Conservation (phyloP, 1,140 invertebrate genomes). For the Brachionus angularis region DNA sequence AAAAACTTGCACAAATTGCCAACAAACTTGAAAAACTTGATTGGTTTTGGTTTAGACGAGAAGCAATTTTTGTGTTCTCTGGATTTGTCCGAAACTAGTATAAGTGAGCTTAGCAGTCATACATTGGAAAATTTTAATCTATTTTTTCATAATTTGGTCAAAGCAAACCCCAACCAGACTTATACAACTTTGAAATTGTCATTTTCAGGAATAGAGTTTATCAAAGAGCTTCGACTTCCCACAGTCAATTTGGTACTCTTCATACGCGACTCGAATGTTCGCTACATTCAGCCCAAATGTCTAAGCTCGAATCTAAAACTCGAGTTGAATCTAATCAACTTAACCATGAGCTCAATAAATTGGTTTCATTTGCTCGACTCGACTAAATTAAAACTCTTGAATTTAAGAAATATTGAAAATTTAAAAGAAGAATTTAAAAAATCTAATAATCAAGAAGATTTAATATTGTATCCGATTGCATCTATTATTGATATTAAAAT, state of each 20-base stretch:
- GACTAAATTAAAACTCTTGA: constrained; percentile 20
- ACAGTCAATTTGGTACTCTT: not conserved
- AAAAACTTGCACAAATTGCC: not conserved
- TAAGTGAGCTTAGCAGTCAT: not conserved
- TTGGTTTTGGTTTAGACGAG: not conserved
- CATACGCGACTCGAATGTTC: constrained; percentile 6
- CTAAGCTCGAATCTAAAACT: not conserved
- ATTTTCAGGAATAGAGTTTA: not conserved
- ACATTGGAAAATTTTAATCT: not conserved
- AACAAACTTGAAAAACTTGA: not conserved
- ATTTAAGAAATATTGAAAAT: constrained; percentile 2
- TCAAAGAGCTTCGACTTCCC: too few species aligned
- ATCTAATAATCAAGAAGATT: too few species aligned
- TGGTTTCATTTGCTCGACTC: constrained; percentile 7
- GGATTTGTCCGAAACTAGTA: not conserved
- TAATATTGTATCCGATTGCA: not conserved
- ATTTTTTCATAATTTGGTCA: not conserved
- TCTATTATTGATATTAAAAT: not conserved
- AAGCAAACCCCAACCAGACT: not conserved
- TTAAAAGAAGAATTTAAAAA: not conserved
- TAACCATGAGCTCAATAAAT: not conserved
- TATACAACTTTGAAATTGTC: constrained; percentile 9
- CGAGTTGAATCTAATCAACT: constrained; percentile 7
- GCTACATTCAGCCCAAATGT: not conserved
- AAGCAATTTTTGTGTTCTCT: not conserved